Evolutionary conservation across 2,113 vertebrate genomes (phyloP).

Genomic region (Hippotragus niger): DNA sequence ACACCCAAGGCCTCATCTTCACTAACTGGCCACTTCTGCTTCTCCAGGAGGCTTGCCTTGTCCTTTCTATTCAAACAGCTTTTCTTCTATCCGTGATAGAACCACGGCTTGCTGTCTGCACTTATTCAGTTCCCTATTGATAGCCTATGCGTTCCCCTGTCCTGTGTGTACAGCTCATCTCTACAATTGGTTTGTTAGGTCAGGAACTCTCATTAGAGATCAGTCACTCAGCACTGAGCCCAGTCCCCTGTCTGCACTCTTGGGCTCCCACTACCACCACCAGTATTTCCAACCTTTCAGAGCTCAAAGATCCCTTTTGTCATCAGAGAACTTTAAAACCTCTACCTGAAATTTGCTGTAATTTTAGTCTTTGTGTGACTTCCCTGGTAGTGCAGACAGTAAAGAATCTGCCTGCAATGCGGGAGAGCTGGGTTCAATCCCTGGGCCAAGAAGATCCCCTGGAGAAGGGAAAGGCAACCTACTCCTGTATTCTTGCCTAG

Average conservation of each 20-base stretch:
- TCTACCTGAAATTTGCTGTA: neutral
- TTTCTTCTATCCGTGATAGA: neutral
- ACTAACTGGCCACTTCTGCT: neutral
- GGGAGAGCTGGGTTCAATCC: neutral
- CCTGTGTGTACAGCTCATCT: neutral
- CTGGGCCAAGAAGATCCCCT: neutral
- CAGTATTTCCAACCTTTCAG: neutral
- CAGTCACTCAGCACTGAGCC: neutral
- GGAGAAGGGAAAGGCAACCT: neutral
- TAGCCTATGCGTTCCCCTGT: neutral
- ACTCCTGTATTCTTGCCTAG: neutral
- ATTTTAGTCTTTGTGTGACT: neutral
- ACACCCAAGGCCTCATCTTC: neutral
- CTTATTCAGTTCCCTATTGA: neutral
- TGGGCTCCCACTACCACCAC: neutral
- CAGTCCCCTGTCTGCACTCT: neutral
- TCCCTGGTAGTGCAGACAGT: neutral
- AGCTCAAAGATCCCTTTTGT: neutral
- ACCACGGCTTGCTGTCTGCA: neutral
- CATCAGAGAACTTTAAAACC: neutral
- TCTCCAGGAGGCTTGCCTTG: neutral
- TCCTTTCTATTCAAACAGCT: neutral
- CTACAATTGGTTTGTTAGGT: neutral
- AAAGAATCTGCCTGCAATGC: neutral
- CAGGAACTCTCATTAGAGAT: neutral